Evolutionary conservation across 2,888 invertebrate genomes (phyloP).

Genomic region (Caenorhabditis sinica): DNA sequence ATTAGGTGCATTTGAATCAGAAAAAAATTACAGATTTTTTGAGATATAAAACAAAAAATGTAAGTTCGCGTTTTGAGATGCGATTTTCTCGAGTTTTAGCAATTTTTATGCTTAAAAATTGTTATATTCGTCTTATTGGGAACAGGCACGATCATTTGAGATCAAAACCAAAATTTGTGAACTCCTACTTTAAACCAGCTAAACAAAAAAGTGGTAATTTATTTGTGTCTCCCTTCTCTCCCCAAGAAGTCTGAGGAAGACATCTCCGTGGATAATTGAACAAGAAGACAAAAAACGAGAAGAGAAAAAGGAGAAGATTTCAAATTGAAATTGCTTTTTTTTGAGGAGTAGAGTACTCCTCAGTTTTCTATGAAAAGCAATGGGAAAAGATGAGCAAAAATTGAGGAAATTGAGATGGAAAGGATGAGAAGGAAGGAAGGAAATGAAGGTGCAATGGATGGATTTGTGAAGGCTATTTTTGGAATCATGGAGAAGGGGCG

Average conservation of each 20-base stretch:
- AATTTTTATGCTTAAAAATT: too few relatives aligned
- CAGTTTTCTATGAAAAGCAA: not conserved
- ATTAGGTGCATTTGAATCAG: not conserved
- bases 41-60: too few relatives aligned
- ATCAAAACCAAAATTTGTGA: too few relatives aligned
- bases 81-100: too few relatives aligned
- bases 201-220: too few relatives aligned
- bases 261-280: not conserved
- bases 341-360: conserved; percentile 3
- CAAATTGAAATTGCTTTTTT: conserved; percentile 17
- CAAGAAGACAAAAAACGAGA: not conserved
- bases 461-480: not conserved
- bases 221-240: too few relatives aligned
- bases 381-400: not conserved
- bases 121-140: too few relatives aligned
- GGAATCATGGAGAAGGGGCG: not conserved
- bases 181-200: too few relatives aligned
- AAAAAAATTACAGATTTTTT: too few relatives aligned
- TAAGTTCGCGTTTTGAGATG: too few relatives aligned
- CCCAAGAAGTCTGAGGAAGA: not conserved
- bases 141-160: too few relatives aligned
- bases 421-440: too few relatives aligned
- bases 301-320: conserved; percentile 1
- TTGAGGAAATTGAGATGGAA: not conserved
- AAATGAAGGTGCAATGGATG: not conserved